Percentiles rank a stretch among this genome's conserved stretches.
phyloP scores from a whole-genome alignment of 2,113 vertebrate species.

The Callorhinus ursinus region DNA sequence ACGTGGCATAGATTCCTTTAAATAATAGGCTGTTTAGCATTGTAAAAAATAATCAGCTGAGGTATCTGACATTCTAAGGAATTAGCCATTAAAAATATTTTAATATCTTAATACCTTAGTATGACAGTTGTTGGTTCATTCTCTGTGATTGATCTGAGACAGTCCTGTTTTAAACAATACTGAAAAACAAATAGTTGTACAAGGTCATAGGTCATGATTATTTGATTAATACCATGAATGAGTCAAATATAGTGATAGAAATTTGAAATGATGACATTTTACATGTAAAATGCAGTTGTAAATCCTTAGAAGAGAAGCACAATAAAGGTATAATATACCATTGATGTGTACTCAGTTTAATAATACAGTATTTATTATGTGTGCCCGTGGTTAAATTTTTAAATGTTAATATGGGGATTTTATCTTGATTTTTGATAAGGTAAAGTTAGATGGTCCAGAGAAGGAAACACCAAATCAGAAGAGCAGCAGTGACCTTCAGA shows the following conservation, averaged over 20 bases:
- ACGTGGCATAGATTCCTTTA: neutral
- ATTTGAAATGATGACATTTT: slow-evolving; percentile 30
- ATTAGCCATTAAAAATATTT: slow-evolving; percentile 1
- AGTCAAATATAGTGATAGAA: slow-evolving; percentile 4
- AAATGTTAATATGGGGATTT: slow-evolving; percentile 34
- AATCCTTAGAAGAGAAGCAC: neutral
- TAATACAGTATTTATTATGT: slow-evolving; percentile 30
- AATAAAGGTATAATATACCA: neutral
- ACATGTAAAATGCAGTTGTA: slow-evolving; percentile 22
- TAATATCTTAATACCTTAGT: neutral
- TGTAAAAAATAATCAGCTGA: neutral
- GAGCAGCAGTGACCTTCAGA: slow-evolving; percentile 54
- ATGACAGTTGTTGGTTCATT: neutral
- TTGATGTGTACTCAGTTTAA: slow-evolving; percentile 19
- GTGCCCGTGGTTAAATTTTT: slow-evolving; percentile 35
- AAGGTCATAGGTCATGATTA: neutral
- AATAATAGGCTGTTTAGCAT: slow-evolving; percentile 26
- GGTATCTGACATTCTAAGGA: neutral
- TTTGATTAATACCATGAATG: neutral
- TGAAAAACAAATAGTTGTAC: neutral
- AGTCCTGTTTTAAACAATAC: neutral
- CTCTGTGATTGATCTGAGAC: neutral
- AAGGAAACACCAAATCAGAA: slow-evolving; percentile 79
- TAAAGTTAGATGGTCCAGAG: slow-evolving; percentile 84
- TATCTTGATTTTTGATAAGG: slow-evolving; percentile 82